Percentiles rank a stretch among this genome's conserved stretches.
phyloP scores from a whole-genome alignment of 2,113 vertebrate genomes.

The Antennarius striatus region DNA sequence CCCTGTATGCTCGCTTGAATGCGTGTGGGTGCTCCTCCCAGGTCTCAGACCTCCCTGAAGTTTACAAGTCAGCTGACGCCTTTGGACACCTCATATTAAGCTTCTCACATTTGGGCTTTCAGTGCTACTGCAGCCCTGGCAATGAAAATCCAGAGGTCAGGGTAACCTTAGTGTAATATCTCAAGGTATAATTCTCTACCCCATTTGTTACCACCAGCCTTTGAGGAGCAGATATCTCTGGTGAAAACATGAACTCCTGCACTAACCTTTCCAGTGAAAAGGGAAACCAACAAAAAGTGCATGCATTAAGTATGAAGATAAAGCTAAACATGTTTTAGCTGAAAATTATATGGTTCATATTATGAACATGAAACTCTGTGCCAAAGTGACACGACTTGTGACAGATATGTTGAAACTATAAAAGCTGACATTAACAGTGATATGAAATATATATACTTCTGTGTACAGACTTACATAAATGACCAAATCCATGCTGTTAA shows the following conservation, averaged over 20 bases:
- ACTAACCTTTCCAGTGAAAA: constrained; percentile 52
- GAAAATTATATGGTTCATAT: constrained; percentile 49
- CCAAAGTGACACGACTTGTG: constrained; percentile 61
- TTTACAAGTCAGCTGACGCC: constrained; percentile 58
- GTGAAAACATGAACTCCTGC: constrained; percentile 58
- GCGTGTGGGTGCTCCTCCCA: constrained; percentile 10
- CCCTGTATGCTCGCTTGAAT: constrained; percentile 36
- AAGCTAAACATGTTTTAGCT: constrained; percentile 24
- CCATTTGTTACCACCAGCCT: constrained; percentile 62
- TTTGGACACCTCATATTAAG: constrained; percentile 24
- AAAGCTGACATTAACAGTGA: constrained; percentile 10
- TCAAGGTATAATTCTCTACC: constrained; percentile 61
- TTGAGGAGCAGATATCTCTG: constrained; percentile 54
- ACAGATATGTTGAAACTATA: constrained; percentile 28
- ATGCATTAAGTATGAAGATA: constrained; percentile 11
- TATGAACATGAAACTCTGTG: constrained; percentile 61
- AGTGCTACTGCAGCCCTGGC: constrained; percentile 54
- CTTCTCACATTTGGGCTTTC: constrained; percentile 29
- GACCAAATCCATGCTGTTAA: constrained; percentile 56
- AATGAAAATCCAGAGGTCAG: constrained; percentile 46
- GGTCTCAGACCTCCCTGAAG: constrained; percentile 46
- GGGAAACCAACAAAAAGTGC: constrained; percentile 21
- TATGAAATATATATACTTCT: constrained; percentile 18
- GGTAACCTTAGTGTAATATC: constrained; percentile 58
- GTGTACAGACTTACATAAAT: constrained; percentile 54